Evolutionary conservation across 37 sponge, comb jelly and placozoan species (phyloP).

Genomic region (Aphrocallistes beatrix): DNA sequence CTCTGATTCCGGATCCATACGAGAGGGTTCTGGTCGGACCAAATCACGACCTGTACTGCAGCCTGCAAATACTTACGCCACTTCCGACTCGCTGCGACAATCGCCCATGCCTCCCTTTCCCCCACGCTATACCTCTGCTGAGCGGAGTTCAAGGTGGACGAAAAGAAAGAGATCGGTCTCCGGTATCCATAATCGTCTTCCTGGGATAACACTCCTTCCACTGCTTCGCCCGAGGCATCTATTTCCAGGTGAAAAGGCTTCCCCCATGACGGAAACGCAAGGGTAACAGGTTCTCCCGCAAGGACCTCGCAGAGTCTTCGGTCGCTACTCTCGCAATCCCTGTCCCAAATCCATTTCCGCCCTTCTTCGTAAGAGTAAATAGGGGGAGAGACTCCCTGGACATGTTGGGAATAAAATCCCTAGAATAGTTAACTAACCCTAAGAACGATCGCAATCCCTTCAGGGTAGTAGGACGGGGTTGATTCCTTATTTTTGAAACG

Average conservation of each 20-base stretch:
- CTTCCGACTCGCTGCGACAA: neutral
- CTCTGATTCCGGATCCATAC: slow-evolving; percentile 25
- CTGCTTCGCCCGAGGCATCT: neutral
- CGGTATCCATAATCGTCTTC: neutral
- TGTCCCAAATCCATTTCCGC: too few species aligned
- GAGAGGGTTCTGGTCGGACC: slow-evolving; percentile 22
- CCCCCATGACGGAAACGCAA: neutral
- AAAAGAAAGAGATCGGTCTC: neutral
- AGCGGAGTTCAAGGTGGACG: neutral
- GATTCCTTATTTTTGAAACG: neutral
- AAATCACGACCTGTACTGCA: neutral
- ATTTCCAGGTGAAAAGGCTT: neutral
- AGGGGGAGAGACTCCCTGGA: too few species aligned
- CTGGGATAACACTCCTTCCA: too few species aligned
- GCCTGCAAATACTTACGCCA: neutral
- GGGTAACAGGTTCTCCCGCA: neutral
- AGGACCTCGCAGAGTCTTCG: neutral
- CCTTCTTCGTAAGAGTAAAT: too few species aligned
- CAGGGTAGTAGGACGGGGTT: neutral
- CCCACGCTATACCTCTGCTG: neutral
- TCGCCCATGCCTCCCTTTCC: neutral
- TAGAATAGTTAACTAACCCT: neutral
- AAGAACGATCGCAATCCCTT: neutral
- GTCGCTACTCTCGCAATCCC: too few species aligned
- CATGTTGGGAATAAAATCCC: neutral